phyloP scores from a whole-genome alignment of 23 tunicate species.

The Clavelina lepadiformis region DNA sequence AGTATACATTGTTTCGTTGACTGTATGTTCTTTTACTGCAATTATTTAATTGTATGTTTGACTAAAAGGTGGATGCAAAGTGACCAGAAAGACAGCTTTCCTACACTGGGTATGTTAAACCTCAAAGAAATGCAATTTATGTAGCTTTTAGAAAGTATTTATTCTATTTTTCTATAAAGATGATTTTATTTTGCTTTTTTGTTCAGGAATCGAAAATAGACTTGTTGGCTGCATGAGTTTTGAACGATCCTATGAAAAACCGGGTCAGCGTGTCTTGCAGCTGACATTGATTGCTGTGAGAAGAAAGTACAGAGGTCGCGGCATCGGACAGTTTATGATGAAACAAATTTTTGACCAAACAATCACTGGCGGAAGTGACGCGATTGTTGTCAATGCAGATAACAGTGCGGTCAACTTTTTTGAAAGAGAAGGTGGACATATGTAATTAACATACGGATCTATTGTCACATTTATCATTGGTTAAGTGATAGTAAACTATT shows the following conservation, averaged over 20 bases:
- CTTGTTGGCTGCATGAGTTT: slow-evolving; percentile 68
- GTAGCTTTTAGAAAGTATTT: not conserved
- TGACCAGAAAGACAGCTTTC: no score
- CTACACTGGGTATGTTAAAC: no score
- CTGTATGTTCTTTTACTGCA: no score
- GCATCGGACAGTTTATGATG: slow-evolving; percentile 56
- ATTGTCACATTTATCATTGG: no score
- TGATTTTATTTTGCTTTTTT: not conserved
- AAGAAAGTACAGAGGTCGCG: slow-evolving; percentile 40
- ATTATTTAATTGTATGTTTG: no score
- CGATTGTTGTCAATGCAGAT: slow-evolving; percentile 77
- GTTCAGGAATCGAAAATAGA: slow-evolving; percentile 72
- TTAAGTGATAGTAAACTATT: no score
- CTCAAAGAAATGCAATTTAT: not conserved
- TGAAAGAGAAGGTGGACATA: slow-evolving; percentile 53
- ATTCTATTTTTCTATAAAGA: not conserved
- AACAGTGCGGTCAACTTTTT: slow-evolving; percentile 68
- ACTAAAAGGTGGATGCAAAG: no score
- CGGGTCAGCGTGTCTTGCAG: slow-evolving; percentile 51
- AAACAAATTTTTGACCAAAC: slow-evolving; percentile 42
- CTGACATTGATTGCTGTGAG: slow-evolving; percentile 73
- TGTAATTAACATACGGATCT: no score
- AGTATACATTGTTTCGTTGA: no score
- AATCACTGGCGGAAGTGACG: slow-evolving; percentile 74
- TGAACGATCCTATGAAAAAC: slow-evolving; percentile 63